A percentile compares a stretch with the other conserved stretches of the same genome.
Conservation (phyloP, 2,797 vertebrate genomes). For the Chrysocyon brachyurus region DNA sequence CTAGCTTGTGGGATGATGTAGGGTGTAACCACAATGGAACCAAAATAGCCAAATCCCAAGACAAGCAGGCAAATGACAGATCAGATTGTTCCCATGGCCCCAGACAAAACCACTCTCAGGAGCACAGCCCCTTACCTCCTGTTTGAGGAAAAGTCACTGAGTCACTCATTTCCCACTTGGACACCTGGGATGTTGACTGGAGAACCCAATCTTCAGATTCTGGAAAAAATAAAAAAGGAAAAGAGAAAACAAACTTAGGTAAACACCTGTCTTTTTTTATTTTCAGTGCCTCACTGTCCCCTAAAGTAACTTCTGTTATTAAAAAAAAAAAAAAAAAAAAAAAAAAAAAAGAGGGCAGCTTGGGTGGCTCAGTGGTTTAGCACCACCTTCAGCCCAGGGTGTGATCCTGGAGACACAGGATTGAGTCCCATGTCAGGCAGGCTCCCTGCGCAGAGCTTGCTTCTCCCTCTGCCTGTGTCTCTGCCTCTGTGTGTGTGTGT, state of each 20-base stretch:
- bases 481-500: too few relatives aligned
- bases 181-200: neutral
- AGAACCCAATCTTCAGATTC: neutral
- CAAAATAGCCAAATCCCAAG: neutral
- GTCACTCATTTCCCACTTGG: neutral
- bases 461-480: too few relatives aligned
- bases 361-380: too few relatives aligned
- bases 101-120: neutral
- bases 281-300: neutral
- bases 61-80: neutral
- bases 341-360: too few relatives aligned
- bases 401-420: too few relatives aligned
- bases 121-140: neutral
- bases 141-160: neutral
- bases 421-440: too few relatives aligned
- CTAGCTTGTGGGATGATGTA: neutral
- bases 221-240: neutral
- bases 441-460: too few relatives aligned
- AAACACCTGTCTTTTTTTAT: neutral
- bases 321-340: neutral
- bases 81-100: neutral
- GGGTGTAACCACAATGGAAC: neutral
- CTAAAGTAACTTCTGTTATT: neutral
- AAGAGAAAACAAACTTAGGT: neutral
- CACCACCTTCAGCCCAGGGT: too few relatives aligned